Conservation (phyloP, 2,113 vertebrate species). For the Notechis scutatus region DNA sequence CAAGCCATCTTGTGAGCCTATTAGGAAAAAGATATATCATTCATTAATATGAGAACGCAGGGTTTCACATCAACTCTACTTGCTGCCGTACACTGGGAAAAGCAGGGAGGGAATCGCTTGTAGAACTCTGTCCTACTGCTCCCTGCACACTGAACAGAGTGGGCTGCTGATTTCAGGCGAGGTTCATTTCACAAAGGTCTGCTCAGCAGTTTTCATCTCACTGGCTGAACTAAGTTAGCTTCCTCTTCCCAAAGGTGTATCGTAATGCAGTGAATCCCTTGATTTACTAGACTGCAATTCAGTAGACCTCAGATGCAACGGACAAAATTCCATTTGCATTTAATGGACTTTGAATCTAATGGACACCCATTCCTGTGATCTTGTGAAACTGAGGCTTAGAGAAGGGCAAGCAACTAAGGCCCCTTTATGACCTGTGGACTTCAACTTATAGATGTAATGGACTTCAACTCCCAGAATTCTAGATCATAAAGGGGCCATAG, state of each 20-base stretch:
- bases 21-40: constrained; percentile 22
- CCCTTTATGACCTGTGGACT: not conserved
- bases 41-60: not conserved
- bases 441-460: not conserved
- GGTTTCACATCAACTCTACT: not conserved
- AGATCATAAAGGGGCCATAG: not conserved
- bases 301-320: not conserved
- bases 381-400: not conserved
- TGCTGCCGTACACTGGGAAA: not conserved
- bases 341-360: not conserved
- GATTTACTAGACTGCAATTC: not conserved
- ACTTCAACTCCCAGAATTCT: not conserved
- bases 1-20: constrained; percentile 98
- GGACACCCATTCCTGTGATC: not conserved
- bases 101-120: not conserved
- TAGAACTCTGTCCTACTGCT: not conserved
- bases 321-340: not conserved
- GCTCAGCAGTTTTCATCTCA: not conserved
- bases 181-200: not conserved
- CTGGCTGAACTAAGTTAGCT: not conserved
- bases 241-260: not conserved
- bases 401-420: not conserved
- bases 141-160: not conserved
- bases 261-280: not conserved
- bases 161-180: not conserved